Conservation (phyloP, 1,140 invertebrate genomes). For the Drosophila erecta region DNA sequence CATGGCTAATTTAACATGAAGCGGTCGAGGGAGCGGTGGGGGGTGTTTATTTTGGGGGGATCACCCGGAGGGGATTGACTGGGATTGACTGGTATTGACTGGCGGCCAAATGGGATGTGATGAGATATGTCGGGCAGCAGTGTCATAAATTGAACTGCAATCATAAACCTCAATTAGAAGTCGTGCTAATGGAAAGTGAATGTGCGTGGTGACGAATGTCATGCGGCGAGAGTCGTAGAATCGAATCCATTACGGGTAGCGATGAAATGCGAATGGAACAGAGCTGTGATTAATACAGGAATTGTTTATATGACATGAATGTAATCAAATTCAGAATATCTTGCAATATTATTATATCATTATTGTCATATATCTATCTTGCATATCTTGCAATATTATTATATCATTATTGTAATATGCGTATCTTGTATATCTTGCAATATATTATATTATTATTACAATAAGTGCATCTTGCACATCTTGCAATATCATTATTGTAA, state of each 20-base stretch:
- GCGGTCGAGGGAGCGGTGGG: not conserved
- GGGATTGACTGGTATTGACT: no score
- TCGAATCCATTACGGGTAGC: not conserved
- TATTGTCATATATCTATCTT: no score
- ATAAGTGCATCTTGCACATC: no score
- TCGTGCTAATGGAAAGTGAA: conserved; percentile 5
- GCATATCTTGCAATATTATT: no score
- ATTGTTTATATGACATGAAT: no score
- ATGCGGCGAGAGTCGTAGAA: not conserved
- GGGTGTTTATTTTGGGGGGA: not conserved
- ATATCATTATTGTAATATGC: no score
- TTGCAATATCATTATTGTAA: no score
- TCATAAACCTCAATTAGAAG: conserved; percentile 4
- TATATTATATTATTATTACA: no score
- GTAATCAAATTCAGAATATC: no score
- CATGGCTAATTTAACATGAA: conserved; percentile 14
- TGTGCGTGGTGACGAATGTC: not conserved
- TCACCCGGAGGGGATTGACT: not conserved
- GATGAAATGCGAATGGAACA: not conserved
- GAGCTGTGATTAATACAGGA: no score
- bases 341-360: no score
- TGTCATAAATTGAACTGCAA: not conserved
- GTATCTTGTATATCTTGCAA: no score
- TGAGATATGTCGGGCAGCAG: conserved; percentile 1
- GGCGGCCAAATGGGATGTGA: not conserved